phyloP scores from a whole-genome alignment of 2,888 invertebrate genomes.

The Branchipolynoe longqiensis region DNA sequence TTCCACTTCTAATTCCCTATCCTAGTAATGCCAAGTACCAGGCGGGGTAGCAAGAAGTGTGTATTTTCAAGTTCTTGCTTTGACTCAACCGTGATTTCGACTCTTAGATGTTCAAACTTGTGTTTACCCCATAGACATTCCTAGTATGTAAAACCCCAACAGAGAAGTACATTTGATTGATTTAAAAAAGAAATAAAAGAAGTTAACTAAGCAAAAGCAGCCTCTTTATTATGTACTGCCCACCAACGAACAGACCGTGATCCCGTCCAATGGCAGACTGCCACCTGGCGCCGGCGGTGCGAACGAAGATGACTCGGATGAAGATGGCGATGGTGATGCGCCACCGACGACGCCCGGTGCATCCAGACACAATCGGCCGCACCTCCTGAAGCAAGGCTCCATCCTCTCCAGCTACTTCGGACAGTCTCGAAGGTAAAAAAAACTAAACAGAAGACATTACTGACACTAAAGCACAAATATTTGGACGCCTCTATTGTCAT shows the following conservation, averaged over 20 bases:
- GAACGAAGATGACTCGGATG: conserved; percentile 19
- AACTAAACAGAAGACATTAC: neutral
- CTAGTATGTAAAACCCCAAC: too few relatives aligned
- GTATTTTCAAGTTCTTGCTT: too few relatives aligned
- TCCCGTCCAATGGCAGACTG: neutral
- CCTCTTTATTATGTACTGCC: neutral
- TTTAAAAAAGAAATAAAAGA: neutral
- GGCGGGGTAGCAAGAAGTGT: too few relatives aligned
- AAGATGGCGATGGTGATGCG: neutral
- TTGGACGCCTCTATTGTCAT: too few relatives aligned
- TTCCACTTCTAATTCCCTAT: too few relatives aligned
- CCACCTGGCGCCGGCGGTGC: neutral
- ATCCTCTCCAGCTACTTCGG: conserved; percentile 71
- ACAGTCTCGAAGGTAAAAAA: conserved; percentile 66
- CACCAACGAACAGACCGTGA: neutral
- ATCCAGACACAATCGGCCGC: conserved; percentile 1
- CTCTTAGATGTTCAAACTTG: too few relatives aligned
- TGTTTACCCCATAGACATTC: too few relatives aligned
- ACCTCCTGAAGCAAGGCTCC: conserved; percentile 69
- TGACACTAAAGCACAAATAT: too few relatives aligned
- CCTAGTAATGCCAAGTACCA: too few relatives aligned
- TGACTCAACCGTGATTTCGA: too few relatives aligned
- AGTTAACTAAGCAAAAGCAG: too few relatives aligned
- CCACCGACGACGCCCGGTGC: neutral
- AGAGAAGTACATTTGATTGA: neutral